Conservation (phyloP, 2,888 invertebrate species). For the Leucozona laternaria region DNA sequence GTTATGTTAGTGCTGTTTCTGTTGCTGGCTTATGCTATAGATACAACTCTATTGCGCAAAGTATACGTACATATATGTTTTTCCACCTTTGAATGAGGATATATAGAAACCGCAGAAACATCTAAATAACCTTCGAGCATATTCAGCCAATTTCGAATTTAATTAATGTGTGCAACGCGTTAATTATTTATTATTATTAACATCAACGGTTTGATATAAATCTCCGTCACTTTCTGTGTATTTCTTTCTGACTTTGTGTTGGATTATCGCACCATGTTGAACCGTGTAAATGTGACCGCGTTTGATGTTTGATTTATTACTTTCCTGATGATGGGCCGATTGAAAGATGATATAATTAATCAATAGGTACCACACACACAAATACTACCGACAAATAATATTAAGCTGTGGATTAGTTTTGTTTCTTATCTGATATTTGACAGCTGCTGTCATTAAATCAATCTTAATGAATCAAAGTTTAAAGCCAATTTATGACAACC, state of each 20-base stretch:
- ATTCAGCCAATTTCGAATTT: conserved; percentile 26
- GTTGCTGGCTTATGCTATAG: no score
- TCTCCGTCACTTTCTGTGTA: conserved; percentile 17
- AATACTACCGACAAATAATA: conserved; percentile 4
- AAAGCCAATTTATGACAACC: background rate
- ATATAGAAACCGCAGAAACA: conserved; percentile 39
- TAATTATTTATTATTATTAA: conserved; percentile 52
- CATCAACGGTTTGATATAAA: conserved; percentile 67
- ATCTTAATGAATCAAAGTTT: conserved; percentile 29
- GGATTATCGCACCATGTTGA: conserved; percentile 25
- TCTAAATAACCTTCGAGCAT: conserved; percentile 45
- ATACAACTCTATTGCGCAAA: conserved; percentile 18
- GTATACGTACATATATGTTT: conserved; percentile 30
- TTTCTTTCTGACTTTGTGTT: conserved; percentile 7
- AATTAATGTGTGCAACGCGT: conserved; percentile 61
- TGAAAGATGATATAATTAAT: conserved; percentile 24
- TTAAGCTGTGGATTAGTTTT: conserved; percentile 12
- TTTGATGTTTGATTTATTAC: conserved; percentile 73
- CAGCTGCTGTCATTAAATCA: conserved; percentile 63
- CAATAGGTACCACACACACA: conserved; percentile 59
- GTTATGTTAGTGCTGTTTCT: conserved; percentile 50
- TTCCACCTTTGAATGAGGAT: conserved; percentile 29
- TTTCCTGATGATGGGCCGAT: conserved; percentile 23
- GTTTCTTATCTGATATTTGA: conserved; percentile 1
- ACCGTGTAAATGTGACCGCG: conserved; percentile 43